phyloP scores from a whole-genome alignment of 2,888 invertebrate genomes.

The Rhogogaster chlorosoma region DNA sequence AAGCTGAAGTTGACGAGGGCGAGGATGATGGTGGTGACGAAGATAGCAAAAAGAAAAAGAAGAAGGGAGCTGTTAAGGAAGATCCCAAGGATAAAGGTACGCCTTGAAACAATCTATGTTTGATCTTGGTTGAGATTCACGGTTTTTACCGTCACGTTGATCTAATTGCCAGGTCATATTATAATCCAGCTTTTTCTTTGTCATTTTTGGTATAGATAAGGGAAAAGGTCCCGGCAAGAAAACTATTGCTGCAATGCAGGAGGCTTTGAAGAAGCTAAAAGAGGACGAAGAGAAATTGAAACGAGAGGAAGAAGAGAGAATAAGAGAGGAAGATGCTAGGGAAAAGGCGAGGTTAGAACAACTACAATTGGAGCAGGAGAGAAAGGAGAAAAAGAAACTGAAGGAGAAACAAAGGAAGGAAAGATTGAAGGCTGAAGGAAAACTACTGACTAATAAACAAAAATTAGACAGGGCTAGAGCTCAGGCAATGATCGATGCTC shows the following conservation, averaged over 20 bases:
- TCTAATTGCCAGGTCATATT: slow-evolving; percentile 49
- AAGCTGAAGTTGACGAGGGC: slow-evolving; percentile 58
- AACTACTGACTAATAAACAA: slow-evolving; percentile 95
- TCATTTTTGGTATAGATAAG: slow-evolving; percentile 54
- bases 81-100: slow-evolving; percentile 78
- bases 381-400: slow-evolving; percentile 92
- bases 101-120: slow-evolving; percentile 25
- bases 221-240: slow-evolving; percentile 89
- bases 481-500: slow-evolving; percentile 91
- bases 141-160: slow-evolving; percentile 19
- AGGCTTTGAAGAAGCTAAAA: slow-evolving; percentile 91
- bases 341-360: slow-evolving; percentile 88
- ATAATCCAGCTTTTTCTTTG: neutral
- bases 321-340: slow-evolving; percentile 86
- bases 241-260: slow-evolving; percentile 94
- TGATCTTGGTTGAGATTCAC: slow-evolving; percentile 19
- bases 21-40: slow-evolving; percentile 75
- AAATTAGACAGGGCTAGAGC: slow-evolving; percentile 94
- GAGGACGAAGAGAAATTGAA: slow-evolving; percentile 91
- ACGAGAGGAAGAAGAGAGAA: slow-evolving; percentile 90
- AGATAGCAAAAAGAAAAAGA: slow-evolving; percentile 78
- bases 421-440: slow-evolving; percentile 97
- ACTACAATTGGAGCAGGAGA: slow-evolving; percentile 89
- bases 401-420: slow-evolving; percentile 96
- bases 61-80: slow-evolving; percentile 76